phyloP scores from a whole-genome alignment of 2,888 invertebrate genomes.

The Acanthosepion lycidas region DNA sequence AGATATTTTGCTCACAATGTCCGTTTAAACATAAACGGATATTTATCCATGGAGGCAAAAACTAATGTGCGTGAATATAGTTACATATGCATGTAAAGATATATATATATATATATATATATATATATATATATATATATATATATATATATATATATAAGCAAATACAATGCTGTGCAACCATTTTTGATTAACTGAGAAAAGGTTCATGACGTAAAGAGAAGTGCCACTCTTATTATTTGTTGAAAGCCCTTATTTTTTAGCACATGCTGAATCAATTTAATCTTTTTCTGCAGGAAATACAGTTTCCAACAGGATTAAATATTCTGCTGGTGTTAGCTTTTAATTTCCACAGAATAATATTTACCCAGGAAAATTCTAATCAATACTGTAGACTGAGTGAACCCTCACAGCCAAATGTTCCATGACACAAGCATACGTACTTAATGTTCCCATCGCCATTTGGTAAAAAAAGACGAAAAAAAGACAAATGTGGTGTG shows the following conservation, averaged over 20 bases:
- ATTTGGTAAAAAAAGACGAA: background rate
- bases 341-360: background rate
- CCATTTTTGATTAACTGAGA: background rate
- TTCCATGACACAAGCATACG: background rate
- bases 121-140: too few species aligned
- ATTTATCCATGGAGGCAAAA: too few species aligned
- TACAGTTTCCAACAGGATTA: background rate
- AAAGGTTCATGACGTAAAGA: background rate
- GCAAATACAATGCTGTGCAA: too few species aligned
- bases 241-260: background rate
- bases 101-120: too few species aligned
- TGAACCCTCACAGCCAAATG: background rate
- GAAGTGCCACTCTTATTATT: background rate
- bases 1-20: too few species aligned
- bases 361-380: background rate
- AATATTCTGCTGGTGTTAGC: background rate
- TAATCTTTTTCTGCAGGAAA: background rate
- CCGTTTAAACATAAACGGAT: too few species aligned
- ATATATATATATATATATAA: too few species aligned
- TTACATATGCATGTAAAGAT: background rate
- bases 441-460: background rate
- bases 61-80: background rate
- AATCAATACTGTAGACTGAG: background rate
- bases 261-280: background rate
- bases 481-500: background rate